These are phyloP conservation scores for Portunus trituberculatus DNA, from an alignment of 1,140 invertebrate genomes.

Conservation along the genomic window DNA sequence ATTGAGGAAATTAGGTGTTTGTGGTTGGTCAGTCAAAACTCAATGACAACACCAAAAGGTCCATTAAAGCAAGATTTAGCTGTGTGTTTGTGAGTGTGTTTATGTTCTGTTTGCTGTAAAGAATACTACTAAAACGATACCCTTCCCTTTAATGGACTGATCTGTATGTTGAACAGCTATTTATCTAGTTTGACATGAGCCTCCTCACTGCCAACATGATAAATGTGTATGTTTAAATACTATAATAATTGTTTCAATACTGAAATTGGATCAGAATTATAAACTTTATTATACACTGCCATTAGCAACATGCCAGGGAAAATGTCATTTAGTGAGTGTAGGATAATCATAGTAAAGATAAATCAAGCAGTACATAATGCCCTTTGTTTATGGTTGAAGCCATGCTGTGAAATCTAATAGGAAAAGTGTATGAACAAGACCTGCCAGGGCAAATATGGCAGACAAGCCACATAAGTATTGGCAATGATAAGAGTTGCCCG, in stretches of 20 bases:
- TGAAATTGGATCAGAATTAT: conserved; percentile 64
- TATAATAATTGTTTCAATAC: conserved; percentile 57
- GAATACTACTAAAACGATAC: too few relatives aligned
- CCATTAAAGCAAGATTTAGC: conserved; percentile 20
- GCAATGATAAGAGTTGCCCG: conserved; percentile 51
- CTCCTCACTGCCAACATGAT: conserved; percentile 73
- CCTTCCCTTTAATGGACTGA: too few relatives aligned
- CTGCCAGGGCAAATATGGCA: conserved; percentile 53
- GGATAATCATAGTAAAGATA: conserved; percentile 68
- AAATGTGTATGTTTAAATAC: conserved; percentile 65
- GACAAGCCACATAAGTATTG: conserved; percentile 56
- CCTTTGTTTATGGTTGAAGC: conserved; percentile 62
- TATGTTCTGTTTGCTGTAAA: not conserved
- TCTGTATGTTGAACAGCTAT: conserved; percentile 49
- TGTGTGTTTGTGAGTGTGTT: not conserved
- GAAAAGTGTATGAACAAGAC: not conserved
- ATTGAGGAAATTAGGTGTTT: too few relatives aligned
- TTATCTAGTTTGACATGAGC: conserved; percentile 60
- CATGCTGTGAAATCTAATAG: conserved; percentile 45
- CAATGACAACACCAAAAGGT: not conserved
- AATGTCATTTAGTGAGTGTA: conserved; percentile 74
- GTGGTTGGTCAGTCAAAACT: not conserved
- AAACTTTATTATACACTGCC: conserved; percentile 72
- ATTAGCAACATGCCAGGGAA: conserved; percentile 74
- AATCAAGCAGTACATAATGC: conserved; percentile 40